A percentile compares a stretch with the other conserved stretches of the same genome.
Evolutionary conservation across 2,888 invertebrate species (phyloP).

Genomic region (Caenorhabditis wallacei): DNA sequence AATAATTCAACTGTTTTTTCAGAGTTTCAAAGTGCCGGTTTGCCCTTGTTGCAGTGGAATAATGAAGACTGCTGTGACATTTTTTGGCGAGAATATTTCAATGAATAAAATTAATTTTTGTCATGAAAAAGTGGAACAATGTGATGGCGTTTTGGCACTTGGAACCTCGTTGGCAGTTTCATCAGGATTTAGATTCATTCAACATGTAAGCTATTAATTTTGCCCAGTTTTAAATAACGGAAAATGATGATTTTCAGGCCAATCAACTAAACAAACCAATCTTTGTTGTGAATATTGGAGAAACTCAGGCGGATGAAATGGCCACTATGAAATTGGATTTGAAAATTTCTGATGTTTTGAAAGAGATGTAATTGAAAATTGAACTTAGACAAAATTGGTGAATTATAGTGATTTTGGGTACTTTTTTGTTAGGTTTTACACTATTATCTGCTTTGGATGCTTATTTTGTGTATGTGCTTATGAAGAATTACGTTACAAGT

Average conservation of each 20-base stretch:
- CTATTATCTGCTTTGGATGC: too few relatives aligned
- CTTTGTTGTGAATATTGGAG: constrained; percentile 93
- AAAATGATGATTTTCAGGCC: constrained; percentile 50
- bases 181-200: constrained; percentile 93
- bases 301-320: constrained; percentile 91
- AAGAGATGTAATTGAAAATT: constrained; percentile 39
- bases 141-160: constrained; percentile 91
- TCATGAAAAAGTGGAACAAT: constrained; percentile 86
- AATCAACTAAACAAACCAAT: constrained; percentile 86
- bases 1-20: neutral
- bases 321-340: constrained; percentile 90
- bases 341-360: constrained; percentile 91
- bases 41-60: constrained; percentile 91
- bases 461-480: too few relatives aligned
- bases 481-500: too few relatives aligned
- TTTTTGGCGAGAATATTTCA: constrained; percentile 97
- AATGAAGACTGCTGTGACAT: constrained; percentile 95
- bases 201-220: constrained; percentile 83
- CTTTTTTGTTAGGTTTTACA: too few relatives aligned
- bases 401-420: too few relatives aligned
- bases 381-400: neutral
- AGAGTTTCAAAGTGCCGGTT: constrained; percentile 87
- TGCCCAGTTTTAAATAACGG: neutral
- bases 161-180: constrained; percentile 93
- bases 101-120: constrained; percentile 87